Evolutionary conservation across 2,797 vertebrate species (phyloP), one percentile per base, ranked within the genome.

Genomic region (Erpetoichthys calabaricus): DNA sequence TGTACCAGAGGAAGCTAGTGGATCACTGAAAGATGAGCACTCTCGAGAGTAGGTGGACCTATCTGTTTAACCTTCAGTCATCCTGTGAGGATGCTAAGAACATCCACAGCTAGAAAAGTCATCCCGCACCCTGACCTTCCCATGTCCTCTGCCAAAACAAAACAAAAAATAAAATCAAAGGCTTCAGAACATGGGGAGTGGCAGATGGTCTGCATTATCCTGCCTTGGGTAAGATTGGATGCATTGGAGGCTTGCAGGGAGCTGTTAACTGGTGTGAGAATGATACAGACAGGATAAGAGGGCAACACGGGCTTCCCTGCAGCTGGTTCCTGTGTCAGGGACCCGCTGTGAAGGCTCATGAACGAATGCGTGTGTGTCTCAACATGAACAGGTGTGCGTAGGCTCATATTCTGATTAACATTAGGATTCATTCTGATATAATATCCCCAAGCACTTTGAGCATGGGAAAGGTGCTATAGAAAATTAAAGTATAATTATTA

Each of bases 241-340:
- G 58, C 47, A 68, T 70, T 56, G 51, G 75, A 76, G 78, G 73
- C 74, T 81, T 80, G 78, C 80, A 77, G 77, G 63, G 70, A 71
- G 74, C 76, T 70, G 45, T 80, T 77, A 82, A 83, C 81, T 79
- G 77, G 61, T 65, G 74, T 78, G 75, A 70, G 71, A 81, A 78
- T 76, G 79, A 79, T 78, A 60, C 76, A 70, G 81, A 85, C 91
- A 92, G 90, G 91, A 92, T 83, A 81, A 80, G 82, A 80, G 89
- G 91, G 87, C 88, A 73, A 66, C 70, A 75, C 86, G 87, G 87
- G 78, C 78, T 86, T 85, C 78, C 73, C 67, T 78, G 75, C 73
- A 75, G 80, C 75, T 76, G 68, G 78, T 84, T 86, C 81, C 82
- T 81, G 61, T 62, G 9, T 25, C 25, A 25, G 25, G 25, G 1